phyloP scores from a whole-genome alignment of 2,797 vertebrate genomes.

The Lateolabrax maculatus region DNA sequence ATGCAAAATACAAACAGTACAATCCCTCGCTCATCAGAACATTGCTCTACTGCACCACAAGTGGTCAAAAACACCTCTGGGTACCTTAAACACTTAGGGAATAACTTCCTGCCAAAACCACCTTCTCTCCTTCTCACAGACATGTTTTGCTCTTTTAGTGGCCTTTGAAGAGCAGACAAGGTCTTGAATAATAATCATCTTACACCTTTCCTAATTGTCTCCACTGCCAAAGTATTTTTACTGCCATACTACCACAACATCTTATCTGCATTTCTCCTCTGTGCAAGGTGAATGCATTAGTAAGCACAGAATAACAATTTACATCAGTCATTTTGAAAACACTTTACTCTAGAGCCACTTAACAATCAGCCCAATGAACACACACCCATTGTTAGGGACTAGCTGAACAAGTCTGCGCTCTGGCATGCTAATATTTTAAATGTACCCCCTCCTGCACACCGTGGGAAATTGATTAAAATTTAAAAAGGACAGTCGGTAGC shows the following conservation, averaged over 20 bases:
- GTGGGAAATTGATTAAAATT: conserved; percentile 32
- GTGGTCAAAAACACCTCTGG: conserved; percentile 2
- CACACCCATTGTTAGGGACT: conserved; percentile 21
- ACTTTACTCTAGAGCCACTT: conserved; percentile 55
- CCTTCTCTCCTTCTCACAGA: background rate
- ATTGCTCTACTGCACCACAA: background rate
- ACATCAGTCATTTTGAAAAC: conserved; percentile 55
- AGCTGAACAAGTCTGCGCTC: conserved; percentile 18
- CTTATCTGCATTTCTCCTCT: conserved; percentile 64
- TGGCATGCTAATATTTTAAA: conserved; percentile 43
- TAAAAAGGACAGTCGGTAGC: conserved; percentile 13
- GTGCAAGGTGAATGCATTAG: conserved; percentile 65
- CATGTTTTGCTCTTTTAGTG: conserved; percentile 41
- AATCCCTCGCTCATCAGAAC: background rate
- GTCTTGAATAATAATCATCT: conserved; percentile 60
- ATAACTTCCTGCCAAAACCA: no score
- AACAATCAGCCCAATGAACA: conserved; percentile 49
- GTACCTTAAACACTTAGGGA: no score
- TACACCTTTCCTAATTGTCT: conserved; percentile 47
- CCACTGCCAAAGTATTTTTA: conserved; percentile 42
- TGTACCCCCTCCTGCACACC: conserved; percentile 1
- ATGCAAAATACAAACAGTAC: background rate
- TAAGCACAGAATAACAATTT: conserved; percentile 55
- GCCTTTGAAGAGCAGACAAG: conserved; percentile 46
- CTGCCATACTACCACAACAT: conserved; percentile 37